phyloP scores from a whole-genome alignment of 1,140 invertebrate genomes.

The Apocrypta bakeri region DNA sequence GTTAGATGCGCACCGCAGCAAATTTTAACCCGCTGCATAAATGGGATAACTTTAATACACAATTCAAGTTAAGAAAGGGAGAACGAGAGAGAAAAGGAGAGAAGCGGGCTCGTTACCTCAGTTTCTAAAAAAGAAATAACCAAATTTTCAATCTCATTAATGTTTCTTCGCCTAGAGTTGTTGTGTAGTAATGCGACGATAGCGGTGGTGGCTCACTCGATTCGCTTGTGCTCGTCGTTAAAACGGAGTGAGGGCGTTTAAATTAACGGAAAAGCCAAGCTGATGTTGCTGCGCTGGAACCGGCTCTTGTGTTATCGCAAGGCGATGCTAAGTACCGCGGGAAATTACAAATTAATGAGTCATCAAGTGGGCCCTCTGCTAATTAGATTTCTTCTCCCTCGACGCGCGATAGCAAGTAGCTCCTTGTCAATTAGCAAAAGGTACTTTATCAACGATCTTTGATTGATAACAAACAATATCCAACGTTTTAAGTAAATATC shows the following conservation, averaged over 20 bases:
- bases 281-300: background rate
- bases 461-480: too few species aligned
- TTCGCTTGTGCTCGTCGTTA: conserved; percentile 6
- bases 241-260: background rate
- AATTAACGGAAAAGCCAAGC: background rate
- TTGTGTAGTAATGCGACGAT: background rate
- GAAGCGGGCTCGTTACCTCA: background rate
- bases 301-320: background rate
- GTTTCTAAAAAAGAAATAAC: background rate
- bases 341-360: conserved; percentile 15
- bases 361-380: background rate
- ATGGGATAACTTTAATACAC: background rate
- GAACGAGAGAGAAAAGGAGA: too few species aligned
- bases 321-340: background rate
- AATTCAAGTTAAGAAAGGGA: background rate
- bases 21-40: background rate
- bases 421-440: background rate
- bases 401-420: background rate
- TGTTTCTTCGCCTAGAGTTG: background rate
- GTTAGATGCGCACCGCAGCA: too few species aligned
- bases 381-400: conserved; percentile 5
- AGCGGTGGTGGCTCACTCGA: background rate
- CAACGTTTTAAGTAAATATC: too few species aligned
- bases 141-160: background rate
- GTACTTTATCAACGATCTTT: too few species aligned